Base-by-base conservation (phyloP, 2,113 vertebrate species). In the Hydropotes inermis region DNA sequence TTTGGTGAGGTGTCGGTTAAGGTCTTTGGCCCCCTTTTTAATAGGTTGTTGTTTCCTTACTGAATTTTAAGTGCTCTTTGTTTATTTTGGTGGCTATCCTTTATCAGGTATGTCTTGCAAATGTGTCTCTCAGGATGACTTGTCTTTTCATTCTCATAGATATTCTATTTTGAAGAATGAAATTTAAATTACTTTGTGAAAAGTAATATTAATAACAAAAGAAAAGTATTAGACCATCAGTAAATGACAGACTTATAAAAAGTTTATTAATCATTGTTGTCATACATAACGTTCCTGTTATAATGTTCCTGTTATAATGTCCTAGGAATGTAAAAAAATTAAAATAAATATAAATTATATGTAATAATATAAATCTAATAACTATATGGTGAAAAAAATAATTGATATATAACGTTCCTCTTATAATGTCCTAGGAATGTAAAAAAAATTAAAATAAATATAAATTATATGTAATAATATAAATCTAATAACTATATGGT, bases 111-210 rank as follows among this genome's bases (percentile, higher is more conserved):
- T 25, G 27, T 81, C 50, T 87, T 92, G 74, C 23, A 87, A 64
- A 12, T 81, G 19, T 87, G 81, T 36, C 36, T 79, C 57, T 76
- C 57, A 54, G 28, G 6, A 28, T 91, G 70, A 67, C 28, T 91
- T 79, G 55, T 91, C 23, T 64, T 67, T 95, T 92, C 36, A 67
- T 64, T 81, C 50, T 67, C 70, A 67, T 50, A 74, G 7, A 50
- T 91, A 33, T 64, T 70, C 94, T 94, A 0, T 39, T 88, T 95
- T 95, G 81, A 64, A 88, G 21, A 86, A 50, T 67, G 27, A 27
- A 91, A 36, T 89, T 95, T 94, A 82, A 96, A 88, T 30, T 60
- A 61, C 64, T 54, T 74, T 81, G n/a, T 95, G n/a, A 50, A 96
- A 57, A 90, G 58, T 74, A 70, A 61, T 70, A 86, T 39, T 39